Conservation (phyloP, 1,140 invertebrate genomes). For the Drosophila rhopaloa region DNA sequence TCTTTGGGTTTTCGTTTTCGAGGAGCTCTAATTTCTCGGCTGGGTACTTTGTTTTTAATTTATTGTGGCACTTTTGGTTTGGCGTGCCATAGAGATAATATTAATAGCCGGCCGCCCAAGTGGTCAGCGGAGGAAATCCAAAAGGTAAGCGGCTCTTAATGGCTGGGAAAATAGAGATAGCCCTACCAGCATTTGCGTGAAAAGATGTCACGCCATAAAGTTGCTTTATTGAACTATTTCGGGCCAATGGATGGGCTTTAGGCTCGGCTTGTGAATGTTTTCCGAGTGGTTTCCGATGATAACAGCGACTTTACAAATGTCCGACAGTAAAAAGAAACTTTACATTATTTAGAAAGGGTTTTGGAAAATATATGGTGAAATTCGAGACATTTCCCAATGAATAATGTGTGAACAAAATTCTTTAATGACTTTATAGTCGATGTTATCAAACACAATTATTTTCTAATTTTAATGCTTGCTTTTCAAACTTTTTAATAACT, state of each 20-base stretch:
- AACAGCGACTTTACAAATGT: constrained; percentile 31
- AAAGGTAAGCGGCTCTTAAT: constrained; percentile 40
- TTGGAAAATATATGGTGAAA: neutral
- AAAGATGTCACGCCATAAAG: constrained; percentile 50
- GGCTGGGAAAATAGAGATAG: constrained; percentile 21
- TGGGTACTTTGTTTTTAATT: constrained; percentile 43
- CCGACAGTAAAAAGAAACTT: neutral
- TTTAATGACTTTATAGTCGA: too few species aligned
- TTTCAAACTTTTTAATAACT: too few species aligned
- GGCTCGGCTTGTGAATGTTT: constrained; percentile 23
- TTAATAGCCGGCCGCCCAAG: constrained; percentile 39
- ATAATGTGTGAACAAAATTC: too few species aligned
- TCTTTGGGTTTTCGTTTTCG: constrained; percentile 8
- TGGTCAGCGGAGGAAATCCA: constrained; percentile 16
- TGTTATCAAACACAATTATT: too few species aligned
- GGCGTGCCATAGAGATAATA: constrained; percentile 37
- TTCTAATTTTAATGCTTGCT: too few species aligned
- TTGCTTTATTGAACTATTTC: constrained; percentile 44
- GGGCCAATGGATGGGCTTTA: constrained; percentile 12
- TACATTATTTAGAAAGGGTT: neutral
- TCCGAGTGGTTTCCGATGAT: constrained; percentile 24
- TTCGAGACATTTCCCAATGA: too few species aligned
- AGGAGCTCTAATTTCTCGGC: constrained; percentile 36
- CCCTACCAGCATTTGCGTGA: constrained; percentile 32
- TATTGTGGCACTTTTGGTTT: constrained; percentile 44